Conservation (phyloP, 2,888 invertebrate species). For the Physocephala rufipes region DNA sequence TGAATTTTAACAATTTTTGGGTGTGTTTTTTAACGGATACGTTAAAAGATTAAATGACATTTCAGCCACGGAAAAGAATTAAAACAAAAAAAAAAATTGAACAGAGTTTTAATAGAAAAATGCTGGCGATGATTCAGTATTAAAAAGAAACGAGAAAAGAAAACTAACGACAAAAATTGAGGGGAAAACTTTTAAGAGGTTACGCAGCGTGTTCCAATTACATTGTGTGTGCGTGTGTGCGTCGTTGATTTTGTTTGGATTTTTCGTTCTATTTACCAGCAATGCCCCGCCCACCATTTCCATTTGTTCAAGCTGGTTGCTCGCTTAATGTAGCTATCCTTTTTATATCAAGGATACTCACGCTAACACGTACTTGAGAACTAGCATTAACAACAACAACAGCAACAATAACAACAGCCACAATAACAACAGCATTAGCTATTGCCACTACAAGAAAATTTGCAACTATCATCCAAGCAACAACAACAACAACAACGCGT, state of each 20-base stretch:
- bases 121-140: no score
- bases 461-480: neutral
- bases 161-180: neutral
- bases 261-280: neutral
- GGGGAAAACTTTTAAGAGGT: constrained; percentile 3
- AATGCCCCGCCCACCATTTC: constrained; percentile 8
- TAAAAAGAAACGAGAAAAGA: neutral
- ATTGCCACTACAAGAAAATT: no score
- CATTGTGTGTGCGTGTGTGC: no score
- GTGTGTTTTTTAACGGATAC: no score
- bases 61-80: no score
- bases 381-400: neutral
- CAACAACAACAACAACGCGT: no score
- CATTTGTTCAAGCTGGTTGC: constrained; percentile 25
- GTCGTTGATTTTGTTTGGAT: constrained; percentile 8
- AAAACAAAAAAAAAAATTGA: no score
- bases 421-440: neutral
- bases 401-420: neutral
- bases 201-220: constrained; percentile 2
- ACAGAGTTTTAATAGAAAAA: no score
- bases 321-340: constrained; percentile 20
- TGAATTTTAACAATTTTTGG: no score
- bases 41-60: no score
- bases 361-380: constrained; percentile 5
- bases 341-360: constrained; percentile 21